Base-by-base conservation (phyloP, 37 sponge, comb jelly and placozoan species). In the Crambe crambe region DNA sequence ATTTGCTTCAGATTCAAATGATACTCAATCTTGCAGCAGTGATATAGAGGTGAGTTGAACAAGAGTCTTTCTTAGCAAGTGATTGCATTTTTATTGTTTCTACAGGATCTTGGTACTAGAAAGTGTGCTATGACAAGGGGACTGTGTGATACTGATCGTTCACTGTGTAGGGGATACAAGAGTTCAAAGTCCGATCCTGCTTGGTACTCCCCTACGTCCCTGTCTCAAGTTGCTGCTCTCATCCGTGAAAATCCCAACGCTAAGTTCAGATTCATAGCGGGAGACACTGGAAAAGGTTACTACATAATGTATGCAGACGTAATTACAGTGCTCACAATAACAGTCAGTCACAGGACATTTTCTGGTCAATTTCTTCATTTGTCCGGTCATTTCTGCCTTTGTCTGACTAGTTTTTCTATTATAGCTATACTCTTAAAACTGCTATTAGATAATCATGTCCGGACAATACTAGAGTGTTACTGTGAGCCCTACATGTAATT, bases 251-350 rank as follows among this genome's bases (percentile, higher is more conserved):
- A 80, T 25, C 70, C 68, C 0, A 58, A 61, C 15, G 59, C 40
- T 29, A 72, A 18, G 3, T 71, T 92, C 20, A 74, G 77, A 68
- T 80, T 92, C 34, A 47, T 92, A 26, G 81, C 75, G 27, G 93
- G 89, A 71, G 80, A 92, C 76, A 92, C 93, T 57, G 93, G 93
- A 42, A 79, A 74, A 88, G 93, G 93, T 84, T 6, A 29, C 2
- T 58, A 5, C 9, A 5, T 41, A 20, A 34, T n/a, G 12, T 32
- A 43, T 18, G 3, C 2, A 41, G 2, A 39, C 10, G 8, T 78
- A 20, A 42, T 23, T 78, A 59, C 63, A n/a, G n/a, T n/a, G n/a
- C n/a, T n/a, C n/a, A n/a, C n/a, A n/a, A n/a, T n/a, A n/a, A n/a
- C n/a, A n/a, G n/a, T n/a, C n/a, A n/a, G n/a, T n/a, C n/a, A n/a